phyloP scores from a whole-genome alignment of 1,140 invertebrate species.

The Acromyrmex charruanus region DNA sequence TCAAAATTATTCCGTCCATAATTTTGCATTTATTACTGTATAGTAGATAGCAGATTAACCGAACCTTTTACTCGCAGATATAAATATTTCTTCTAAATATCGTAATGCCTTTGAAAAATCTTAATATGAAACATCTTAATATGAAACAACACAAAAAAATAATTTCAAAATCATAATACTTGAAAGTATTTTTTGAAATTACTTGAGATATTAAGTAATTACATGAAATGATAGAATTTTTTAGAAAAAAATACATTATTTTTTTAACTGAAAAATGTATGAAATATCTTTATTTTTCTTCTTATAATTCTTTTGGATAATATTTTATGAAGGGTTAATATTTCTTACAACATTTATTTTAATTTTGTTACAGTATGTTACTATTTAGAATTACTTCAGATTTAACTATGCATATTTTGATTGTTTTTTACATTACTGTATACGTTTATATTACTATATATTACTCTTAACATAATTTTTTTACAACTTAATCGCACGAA shows the following conservation, averaged over 20 bases:
- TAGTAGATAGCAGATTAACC: constrained; percentile 46
- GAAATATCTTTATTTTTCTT: neutral
- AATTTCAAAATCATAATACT: neutral
- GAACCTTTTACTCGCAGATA: neutral
- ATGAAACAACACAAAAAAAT: neutral
- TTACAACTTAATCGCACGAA: neutral
- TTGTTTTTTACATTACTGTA: neutral
- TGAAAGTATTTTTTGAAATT: neutral
- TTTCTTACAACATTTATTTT: constrained; percentile 17
- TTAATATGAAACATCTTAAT: neutral
- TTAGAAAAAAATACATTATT: neutral
- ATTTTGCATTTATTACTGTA: constrained; percentile 71
- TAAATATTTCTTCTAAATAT: constrained; percentile 3
- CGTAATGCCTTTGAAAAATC: neutral
- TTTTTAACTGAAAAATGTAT: neutral
- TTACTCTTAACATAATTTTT: neutral
- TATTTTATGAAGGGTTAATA: neutral
- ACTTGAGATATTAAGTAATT: neutral
- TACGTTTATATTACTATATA: too few relatives aligned
- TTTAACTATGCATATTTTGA: neutral
- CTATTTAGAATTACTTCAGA: neutral
- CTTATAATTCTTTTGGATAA: neutral
- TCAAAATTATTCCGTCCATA: constrained; percentile 70
- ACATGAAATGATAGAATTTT: neutral
- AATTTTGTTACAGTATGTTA: neutral